Evolutionary conservation across 2,797 vertebrate genomes (phyloP).

Genomic region (Arrhamphus sclerolepis): DNA sequence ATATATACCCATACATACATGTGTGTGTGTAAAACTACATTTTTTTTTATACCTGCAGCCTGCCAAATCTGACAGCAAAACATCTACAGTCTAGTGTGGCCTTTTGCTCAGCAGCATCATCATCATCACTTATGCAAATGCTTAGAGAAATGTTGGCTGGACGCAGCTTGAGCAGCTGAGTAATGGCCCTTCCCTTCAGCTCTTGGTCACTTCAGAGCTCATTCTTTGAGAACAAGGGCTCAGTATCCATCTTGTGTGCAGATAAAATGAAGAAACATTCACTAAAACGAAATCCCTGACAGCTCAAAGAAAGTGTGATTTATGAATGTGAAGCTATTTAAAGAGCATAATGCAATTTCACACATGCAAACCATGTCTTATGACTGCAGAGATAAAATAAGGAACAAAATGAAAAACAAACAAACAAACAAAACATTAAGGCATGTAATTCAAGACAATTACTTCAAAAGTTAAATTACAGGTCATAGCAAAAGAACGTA

Average conservation of each 20-base stretch:
- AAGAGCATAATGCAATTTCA: conserved; percentile 7
- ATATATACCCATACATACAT: no score
- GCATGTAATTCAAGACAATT: background rate
- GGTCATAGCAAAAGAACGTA: conserved; percentile 5
- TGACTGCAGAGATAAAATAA: background rate
- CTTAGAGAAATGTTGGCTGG: conserved; percentile 52
- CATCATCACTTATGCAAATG: conserved; percentile 81
- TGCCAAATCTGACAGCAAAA: conserved; percentile 12
- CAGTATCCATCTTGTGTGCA: conserved; percentile 20
- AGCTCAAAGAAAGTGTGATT: conserved; percentile 33
- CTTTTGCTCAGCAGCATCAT: conserved; percentile 62
- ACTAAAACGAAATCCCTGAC: conserved; percentile 29
- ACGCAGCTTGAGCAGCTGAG: conserved; percentile 36
- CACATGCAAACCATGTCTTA: conserved; percentile 16
- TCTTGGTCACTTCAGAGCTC: conserved; percentile 24
- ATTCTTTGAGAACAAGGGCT: conserved; percentile 29
- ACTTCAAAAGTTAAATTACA: conserved; percentile 16
- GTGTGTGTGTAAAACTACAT: background rate
- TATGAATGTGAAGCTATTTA: conserved; percentile 18
- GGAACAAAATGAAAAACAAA: background rate
- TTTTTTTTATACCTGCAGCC: background rate
- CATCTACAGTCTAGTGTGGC: conserved; percentile 43
- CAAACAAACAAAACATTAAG: background rate
- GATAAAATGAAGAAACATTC: conserved; percentile 12
- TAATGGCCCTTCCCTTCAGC: conserved; percentile 33